phyloP scores from a whole-genome alignment of 2,797 vertebrate species.

The Enteromius afrohamiltoni region DNA sequence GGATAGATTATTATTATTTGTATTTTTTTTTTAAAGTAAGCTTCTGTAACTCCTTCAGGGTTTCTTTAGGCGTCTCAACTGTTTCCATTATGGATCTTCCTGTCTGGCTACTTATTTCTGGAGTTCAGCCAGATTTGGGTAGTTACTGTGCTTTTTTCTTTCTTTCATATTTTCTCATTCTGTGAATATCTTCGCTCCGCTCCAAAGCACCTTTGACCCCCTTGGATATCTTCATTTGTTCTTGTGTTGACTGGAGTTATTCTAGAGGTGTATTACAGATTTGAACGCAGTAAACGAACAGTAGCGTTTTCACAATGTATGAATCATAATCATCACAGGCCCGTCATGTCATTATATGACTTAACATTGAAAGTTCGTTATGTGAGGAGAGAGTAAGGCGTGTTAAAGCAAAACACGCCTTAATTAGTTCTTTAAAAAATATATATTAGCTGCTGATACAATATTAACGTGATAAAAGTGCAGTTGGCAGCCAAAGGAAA shows the following conservation, averaged over 20 bases:
- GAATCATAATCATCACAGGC: background rate
- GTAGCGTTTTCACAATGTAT: background rate
- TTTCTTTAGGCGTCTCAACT: background rate
- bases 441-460: too few relatives aligned
- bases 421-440: background rate
- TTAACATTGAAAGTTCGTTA: background rate
- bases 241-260: background rate
- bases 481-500: background rate
- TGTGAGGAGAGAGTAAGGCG: background rate
- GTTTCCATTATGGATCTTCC: conserved; percentile 9
- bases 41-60: background rate
- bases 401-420: background rate
- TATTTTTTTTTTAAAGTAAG: background rate
- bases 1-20: background rate
- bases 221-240: background rate
- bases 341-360: background rate
- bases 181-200: background rate
- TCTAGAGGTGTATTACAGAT: background rate
- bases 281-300: background rate
- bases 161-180: background rate
- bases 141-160: too few relatives aligned
- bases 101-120: conserved; percentile 12
- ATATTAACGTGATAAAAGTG: background rate
- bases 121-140: conserved; percentile 16
- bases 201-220: background rate